These are phyloP conservation scores for Pomacea canaliculata DNA, from an alignment of 2,888 invertebrate species.

Conservation along the genomic window DNA sequence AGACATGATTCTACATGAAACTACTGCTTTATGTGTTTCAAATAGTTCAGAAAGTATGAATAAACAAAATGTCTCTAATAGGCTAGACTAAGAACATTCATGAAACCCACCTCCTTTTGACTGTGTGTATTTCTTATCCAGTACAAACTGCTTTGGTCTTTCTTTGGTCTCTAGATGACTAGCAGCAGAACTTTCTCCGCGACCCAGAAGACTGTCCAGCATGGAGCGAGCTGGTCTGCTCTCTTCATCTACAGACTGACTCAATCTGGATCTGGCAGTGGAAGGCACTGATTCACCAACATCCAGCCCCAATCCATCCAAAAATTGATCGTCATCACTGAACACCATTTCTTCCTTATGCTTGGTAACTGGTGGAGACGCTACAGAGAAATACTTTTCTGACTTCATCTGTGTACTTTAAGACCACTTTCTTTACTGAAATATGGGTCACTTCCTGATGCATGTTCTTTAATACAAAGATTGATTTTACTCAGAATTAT, in stretches of 20 bases:
- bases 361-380: slow-evolving; percentile 31
- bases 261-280: not conserved
- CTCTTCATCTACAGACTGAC: slow-evolving; percentile 34
- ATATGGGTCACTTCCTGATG: too few species aligned
- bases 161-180: slow-evolving; percentile 55
- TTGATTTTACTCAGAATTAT: too few species aligned
- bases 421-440: too few species aligned
- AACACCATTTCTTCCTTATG: slow-evolving; percentile 54
- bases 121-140: slow-evolving; percentile 60
- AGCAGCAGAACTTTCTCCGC: slow-evolving; percentile 46
- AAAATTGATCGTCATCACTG: slow-evolving; percentile 59
- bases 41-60: too few species aligned
- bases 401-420: too few species aligned
- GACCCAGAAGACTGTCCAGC: slow-evolving; percentile 56
- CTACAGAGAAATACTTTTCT: not conserved
- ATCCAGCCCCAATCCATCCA: slow-evolving; percentile 55
- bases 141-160: slow-evolving; percentile 54
- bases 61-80: too few species aligned
- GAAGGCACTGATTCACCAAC: slow-evolving; percentile 1
- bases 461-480: too few species aligned
- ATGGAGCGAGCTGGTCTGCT: slow-evolving; percentile 53
- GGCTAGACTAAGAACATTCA: too few species aligned
- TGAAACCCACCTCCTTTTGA: slow-evolving; percentile 16
- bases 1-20: too few species aligned
- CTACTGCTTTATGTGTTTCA: too few species aligned